A percentile compares a stretch with the other conserved stretches of the same genome.
phyloP scores from a whole-genome alignment of 2,797 vertebrate genomes.

The Gadopsis bispinosus region DNA sequence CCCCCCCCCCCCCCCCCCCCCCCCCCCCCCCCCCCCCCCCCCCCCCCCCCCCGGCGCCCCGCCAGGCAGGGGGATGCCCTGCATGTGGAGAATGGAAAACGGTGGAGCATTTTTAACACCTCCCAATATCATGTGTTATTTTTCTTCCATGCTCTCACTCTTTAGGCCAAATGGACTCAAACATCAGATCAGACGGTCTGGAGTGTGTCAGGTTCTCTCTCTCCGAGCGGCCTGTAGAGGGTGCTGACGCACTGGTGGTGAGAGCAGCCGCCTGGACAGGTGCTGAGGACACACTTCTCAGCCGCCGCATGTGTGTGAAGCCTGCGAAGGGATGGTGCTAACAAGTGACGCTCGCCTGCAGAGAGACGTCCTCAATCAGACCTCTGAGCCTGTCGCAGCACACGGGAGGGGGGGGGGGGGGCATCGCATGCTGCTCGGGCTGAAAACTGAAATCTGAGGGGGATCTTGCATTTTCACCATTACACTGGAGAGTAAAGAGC shows the following conservation, averaged over 20 bases:
- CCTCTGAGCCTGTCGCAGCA: slow-evolving; percentile 20
- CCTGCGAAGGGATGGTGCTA: slow-evolving; percentile 62
- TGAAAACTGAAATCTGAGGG: background rate
- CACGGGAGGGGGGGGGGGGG: background rate
- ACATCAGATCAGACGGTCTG: background rate
- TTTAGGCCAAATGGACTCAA: background rate
- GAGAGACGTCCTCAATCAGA: slow-evolving; percentile 47
- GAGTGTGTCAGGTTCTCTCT: background rate
- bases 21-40: no score
- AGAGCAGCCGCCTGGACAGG: slow-evolving; percentile 28
- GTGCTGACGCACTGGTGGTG: slow-evolving; percentile 52
- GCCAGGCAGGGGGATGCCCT: slow-evolving; percentile 52
- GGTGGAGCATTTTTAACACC: background rate
- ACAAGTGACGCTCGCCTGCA: slow-evolving; percentile 58
- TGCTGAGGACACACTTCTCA: slow-evolving; percentile 68
- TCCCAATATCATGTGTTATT: background rate
- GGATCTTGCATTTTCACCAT: background rate
- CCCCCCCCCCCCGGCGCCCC: no score
- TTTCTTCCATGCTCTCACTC: background rate
- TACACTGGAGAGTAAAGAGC: background rate
- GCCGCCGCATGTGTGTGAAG: slow-evolving; percentile 71
- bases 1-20: no score
- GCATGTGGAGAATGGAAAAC: slow-evolving; percentile 30
- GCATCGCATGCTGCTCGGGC: background rate
- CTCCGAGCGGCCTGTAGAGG: slow-evolving; percentile 57